Base-by-base conservation (phyloP, 2,113 vertebrate genomes). In the Tauraco erythrolophus region DNA sequence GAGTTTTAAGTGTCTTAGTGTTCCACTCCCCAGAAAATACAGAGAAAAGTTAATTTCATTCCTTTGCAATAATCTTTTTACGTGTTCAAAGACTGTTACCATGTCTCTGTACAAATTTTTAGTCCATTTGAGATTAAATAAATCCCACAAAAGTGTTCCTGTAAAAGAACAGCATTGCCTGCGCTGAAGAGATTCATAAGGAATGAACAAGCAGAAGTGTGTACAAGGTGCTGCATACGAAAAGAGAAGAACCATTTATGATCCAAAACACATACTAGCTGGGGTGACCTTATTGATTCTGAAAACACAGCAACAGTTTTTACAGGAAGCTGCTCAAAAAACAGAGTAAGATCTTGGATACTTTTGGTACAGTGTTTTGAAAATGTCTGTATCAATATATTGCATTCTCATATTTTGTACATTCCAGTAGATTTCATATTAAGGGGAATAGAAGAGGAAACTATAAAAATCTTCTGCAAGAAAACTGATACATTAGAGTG, bases 271-370 rank as follows among this genome's bases (percentile, higher is more conserved):
- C 43, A 31, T 48, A 24, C 30, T 57, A 41, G 11, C 21, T 79
- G 81, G 41, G n/a, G 19, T 92, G 54, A 84, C 71, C 86, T 83
- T 83, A 94, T 46, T 95, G 93, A 94, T 94, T 95, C 69, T 71
- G 48, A 91, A 77, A 92, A 89, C 41, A 74, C 41, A 89, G 48
- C 25, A 94, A 61, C 37, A 28, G 9, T 66, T 80, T 66, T 84
- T 41, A 61, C 11, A 82, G 31, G 15, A 23, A 91, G 19, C 6
- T 61, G 15, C 14, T 93, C 22, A 76, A 86, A 92, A 91, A 43
- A 51, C 51, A 7, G 35, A 88, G 53, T 16, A 62, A 65, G 16
- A 82, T 37, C 86, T 45, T 56, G 28, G 50, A 41, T 41, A n/a
- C 3, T 85, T 96, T 89, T 84, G 31, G 70, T 45, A 33, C 3